phyloP scores from a whole-genome alignment of 2,888 invertebrate genomes.

The Lymantria monacha region DNA sequence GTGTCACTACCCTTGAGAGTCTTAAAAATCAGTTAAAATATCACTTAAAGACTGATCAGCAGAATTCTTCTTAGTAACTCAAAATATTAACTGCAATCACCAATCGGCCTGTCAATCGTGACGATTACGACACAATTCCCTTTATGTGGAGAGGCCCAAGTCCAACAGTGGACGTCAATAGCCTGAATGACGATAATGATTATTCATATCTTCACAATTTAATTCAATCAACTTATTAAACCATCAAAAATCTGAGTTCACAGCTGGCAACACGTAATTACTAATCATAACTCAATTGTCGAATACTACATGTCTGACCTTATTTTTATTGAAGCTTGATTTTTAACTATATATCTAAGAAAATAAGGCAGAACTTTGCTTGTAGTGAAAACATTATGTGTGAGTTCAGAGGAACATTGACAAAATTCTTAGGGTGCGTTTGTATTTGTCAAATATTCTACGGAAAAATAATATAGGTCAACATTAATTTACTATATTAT shows the following conservation, averaged over 20 bases:
- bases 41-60: too few relatives aligned
- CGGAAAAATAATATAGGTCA: neutral
- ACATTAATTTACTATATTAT: neutral
- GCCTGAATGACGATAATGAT: too few relatives aligned
- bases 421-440: constrained; percentile 10
- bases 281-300: constrained; percentile 44
- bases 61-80: too few relatives aligned
- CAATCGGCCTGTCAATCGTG: too few relatives aligned
- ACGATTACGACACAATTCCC: too few relatives aligned
- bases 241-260: constrained; percentile 26
- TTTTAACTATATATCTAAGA: neutral
- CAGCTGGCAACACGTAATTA: constrained; percentile 26
- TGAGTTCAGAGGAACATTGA: constrained; percentile 19
- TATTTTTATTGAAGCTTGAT: constrained; percentile 12
- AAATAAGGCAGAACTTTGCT: neutral
- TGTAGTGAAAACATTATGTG: neutral
- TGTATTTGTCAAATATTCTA: neutral
- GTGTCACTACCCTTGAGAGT: too few relatives aligned
- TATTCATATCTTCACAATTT: too few relatives aligned
- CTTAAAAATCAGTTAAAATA: too few relatives aligned
- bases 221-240: constrained; percentile 13
- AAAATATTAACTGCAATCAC: too few relatives aligned
- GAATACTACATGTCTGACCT: constrained; percentile 41
- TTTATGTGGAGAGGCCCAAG: too few relatives aligned
- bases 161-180: too few relatives aligned